Base-by-base conservation (phyloP, 2,797 vertebrate genomes). In the Phoeniculus purpureus region DNA sequence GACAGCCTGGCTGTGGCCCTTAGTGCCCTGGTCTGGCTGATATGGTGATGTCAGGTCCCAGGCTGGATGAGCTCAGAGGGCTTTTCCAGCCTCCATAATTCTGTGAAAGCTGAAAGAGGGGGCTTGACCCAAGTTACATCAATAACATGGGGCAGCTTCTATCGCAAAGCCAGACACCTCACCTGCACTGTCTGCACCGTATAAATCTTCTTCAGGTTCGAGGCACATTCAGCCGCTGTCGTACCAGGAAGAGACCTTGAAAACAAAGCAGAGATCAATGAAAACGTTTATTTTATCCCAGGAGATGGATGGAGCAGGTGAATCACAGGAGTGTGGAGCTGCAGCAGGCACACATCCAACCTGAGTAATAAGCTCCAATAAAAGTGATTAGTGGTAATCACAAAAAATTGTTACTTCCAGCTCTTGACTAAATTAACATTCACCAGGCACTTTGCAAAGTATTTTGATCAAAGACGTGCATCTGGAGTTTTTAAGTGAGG, bases 141-240 rank as follows among this genome's bases (percentile, higher is more conserved):
- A 81, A 26, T 26, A 71, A 52, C 2, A 1, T 6, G 25, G 20
- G 56, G 65, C 51, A 76, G 20, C 25, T 72, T 47, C 83, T 27
- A 12, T 1, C 48, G 37, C 59, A 51, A 25, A 45, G 58, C 51
- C 9, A 3, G 7, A 10, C 0, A 11, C 74, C 97, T 98, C 90
- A 99, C 99, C 98, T 99, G 99, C 34, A 99, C 98, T 6, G 98
- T 99, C 32, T 98, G 98, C 22, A 99, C 99, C 0, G 98, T 99
- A 92, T 99, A 99, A 96, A 99, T 99, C 95, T 98, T 99, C 97
- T 98, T 99, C 96, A 99, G 94, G 85, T 99, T 99, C 12, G 98
- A 99, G 66, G 99, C 99, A 71, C 98, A 99, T 97, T 99, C 98
- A 25, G 99, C 99, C 1, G 98, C 99, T 34, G 99, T 99, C 16